These are phyloP conservation scores for Catostylus mosaicus DNA, from an alignment of 30 jellyfish, hydroid and myxozoan genomes.

Conservation along the genomic window DNA sequence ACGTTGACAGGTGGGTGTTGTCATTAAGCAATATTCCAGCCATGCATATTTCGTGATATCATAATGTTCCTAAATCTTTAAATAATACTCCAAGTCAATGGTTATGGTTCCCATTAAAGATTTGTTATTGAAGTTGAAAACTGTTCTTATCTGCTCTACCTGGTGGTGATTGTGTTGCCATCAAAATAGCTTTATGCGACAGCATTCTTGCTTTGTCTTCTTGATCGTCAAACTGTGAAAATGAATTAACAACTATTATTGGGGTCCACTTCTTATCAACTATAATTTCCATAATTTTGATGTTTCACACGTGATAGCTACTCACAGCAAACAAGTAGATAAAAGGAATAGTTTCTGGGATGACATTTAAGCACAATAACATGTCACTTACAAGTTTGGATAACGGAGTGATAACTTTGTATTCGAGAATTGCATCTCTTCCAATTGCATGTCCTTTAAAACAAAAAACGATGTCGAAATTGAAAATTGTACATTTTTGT, in stretches of 20 bases:
- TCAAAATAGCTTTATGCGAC: conserved; percentile 81
- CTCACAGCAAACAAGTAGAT: too few species aligned
- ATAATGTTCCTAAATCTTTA: too few species aligned
- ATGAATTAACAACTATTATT: not conserved
- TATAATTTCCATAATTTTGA: not conserved
- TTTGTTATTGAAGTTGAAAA: too few species aligned
- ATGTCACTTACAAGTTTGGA: conserved; percentile 78
- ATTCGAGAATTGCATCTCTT: conserved; percentile 85
- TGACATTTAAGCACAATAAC: not conserved
- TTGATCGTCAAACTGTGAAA: conserved; percentile 80
- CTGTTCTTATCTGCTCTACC: too few species aligned
- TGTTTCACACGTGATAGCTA: too few species aligned
- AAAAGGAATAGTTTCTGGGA: too few species aligned
- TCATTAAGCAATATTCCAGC: too few species aligned
- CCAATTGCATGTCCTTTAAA: conserved; percentile 95
- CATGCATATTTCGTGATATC: too few species aligned
- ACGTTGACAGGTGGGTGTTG: not conserved
- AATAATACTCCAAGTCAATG: too few species aligned
- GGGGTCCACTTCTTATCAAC: not conserved
- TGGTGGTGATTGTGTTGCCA: conserved; percentile 87
- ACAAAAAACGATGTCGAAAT: not conserved
- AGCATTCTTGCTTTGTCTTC: conserved; percentile 77
- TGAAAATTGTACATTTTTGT: not conserved
- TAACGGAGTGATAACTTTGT: conserved; percentile 67
- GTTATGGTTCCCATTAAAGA: too few species aligned